Evolutionary conservation across 2,113 vertebrate species (phyloP).

Genomic region (Chauna torquata): DNA sequence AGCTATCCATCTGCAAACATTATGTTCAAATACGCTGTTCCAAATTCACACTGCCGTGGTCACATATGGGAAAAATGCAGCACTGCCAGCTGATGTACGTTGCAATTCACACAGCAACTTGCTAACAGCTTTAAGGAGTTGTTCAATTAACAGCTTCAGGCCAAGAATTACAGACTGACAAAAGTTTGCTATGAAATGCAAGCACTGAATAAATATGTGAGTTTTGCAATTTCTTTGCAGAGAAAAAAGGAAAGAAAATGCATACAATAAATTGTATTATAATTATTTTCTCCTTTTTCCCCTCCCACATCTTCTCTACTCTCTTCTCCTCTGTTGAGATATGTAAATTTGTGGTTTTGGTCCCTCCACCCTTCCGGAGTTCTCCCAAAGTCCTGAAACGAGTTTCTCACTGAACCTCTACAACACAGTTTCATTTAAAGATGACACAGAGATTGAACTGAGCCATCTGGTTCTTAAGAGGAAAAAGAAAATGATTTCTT

Average conservation of each 20-base stretch:
- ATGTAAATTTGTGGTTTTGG: background rate
- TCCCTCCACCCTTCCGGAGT: background rate
- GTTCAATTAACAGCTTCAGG: background rate
- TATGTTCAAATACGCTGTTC: background rate
- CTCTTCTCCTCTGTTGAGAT: background rate
- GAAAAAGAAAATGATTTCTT: slow-evolving; percentile 43
- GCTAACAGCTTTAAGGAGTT: slow-evolving; percentile 19
- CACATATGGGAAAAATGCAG: background rate
- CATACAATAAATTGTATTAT: background rate
- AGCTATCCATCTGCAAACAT: slow-evolving; percentile 2
- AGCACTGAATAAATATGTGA: background rate
- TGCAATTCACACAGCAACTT: background rate
- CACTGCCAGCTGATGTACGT: background rate
- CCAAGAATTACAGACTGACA: background rate
- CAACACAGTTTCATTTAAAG: background rate
- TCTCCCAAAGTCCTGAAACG: background rate
- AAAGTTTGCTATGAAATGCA: background rate
- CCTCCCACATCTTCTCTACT: background rate
- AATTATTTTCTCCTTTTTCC: background rate
- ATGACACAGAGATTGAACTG: slow-evolving; percentile 31
- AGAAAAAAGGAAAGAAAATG: background rate
- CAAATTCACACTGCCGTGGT: background rate
- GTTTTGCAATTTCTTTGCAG: background rate
- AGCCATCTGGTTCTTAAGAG: slow-evolving; percentile 38
- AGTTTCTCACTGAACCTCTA: background rate